Conservation (phyloP, 2,113 vertebrate genomes). For the Mus musculus region DNA sequence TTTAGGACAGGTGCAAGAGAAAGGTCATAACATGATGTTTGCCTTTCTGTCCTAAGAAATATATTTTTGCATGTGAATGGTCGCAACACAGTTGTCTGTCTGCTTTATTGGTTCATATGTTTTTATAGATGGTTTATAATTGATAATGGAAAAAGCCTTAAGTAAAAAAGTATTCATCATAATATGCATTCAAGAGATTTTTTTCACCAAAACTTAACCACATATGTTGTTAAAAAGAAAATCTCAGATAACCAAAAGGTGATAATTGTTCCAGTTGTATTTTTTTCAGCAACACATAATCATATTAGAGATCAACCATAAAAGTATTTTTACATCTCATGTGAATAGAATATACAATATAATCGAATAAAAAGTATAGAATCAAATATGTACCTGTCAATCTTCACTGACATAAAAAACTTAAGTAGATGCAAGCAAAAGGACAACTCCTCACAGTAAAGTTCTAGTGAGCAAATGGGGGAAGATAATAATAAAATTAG, state of each 20-base stretch:
- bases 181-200: background rate
- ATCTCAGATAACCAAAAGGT: slow-evolving; percentile 26
- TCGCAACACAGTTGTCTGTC: background rate
- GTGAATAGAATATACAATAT: slow-evolving; percentile 16
- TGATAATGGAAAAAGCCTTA: slow-evolving; percentile 18
- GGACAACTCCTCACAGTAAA: background rate
- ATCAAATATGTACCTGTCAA: slow-evolving; percentile 20
- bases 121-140: background rate
- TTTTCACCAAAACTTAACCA: slow-evolving; percentile 28
- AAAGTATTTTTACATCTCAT: slow-evolving; percentile 22
- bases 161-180: background rate
- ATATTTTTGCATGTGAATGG: background rate
- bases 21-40: background rate
- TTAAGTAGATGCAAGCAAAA: background rate
- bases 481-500: background rate
- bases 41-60: slow-evolving; percentile 4
- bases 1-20: background rate
- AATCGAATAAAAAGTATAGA: slow-evolving; percentile 19
- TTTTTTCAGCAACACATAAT: slow-evolving; percentile 57
- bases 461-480: slow-evolving; percentile 24
- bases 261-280: background rate
- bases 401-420: background rate
- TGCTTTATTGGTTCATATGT: slow-evolving; percentile 19
- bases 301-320: slow-evolving; percentile 39
- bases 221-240: slow-evolving; percentile 32